Evolutionary conservation across 2,797 vertebrate species (phyloP).

Genomic region (Petrocephalus sullivani): DNA sequence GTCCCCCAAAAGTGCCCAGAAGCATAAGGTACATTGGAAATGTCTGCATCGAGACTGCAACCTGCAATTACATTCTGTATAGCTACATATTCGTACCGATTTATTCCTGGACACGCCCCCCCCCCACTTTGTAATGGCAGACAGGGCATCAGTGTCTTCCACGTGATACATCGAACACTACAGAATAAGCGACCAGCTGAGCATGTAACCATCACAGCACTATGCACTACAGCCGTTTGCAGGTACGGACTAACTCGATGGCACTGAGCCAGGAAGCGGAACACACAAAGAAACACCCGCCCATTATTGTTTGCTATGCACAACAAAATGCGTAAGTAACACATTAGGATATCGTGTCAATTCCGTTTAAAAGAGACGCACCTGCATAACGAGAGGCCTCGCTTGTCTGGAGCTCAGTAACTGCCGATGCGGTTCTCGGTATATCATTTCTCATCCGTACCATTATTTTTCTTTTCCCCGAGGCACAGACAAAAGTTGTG

Average conservation of each 20-base stretch:
- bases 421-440: background rate
- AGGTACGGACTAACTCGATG: background rate
- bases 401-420: background rate
- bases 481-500: constrained; percentile 68
- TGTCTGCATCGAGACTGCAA: background rate
- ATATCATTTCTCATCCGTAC: background rate
- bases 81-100: background rate
- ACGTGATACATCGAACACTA: constrained; percentile 51
- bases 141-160: constrained; percentile 46
- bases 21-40: background rate
- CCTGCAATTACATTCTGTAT: constrained; percentile 19
- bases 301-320: background rate
- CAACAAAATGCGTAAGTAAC: background rate
- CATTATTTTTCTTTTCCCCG: background rate
- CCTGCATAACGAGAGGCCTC: background rate
- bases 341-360: background rate
- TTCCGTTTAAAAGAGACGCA: background rate
- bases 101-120: constrained; percentile 10
- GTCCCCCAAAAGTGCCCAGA: background rate
- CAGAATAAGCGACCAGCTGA: constrained; percentile 50
- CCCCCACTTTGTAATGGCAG: constrained; percentile 26
- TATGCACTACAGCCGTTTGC: background rate
- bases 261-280: background rate
- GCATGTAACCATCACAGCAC: background rate
- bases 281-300: background rate